Conservation (phyloP, 92 coral and sea anemone species). For the Meandrina meandrites region DNA sequence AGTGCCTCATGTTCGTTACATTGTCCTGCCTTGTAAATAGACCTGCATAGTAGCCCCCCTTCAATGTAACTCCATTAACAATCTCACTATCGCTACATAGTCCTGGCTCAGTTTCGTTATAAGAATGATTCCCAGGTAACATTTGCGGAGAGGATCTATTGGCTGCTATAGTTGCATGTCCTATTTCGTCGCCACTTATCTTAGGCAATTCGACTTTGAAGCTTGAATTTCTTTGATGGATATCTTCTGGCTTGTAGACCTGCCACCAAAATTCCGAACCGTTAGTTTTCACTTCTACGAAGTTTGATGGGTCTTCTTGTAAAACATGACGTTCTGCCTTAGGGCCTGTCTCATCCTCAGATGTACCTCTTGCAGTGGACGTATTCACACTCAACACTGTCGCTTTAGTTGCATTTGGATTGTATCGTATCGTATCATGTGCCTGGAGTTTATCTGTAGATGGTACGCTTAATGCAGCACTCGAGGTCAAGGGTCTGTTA, state of each 20-base stretch:
- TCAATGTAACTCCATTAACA: conserved; percentile 46
- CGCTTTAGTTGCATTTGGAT: background rate
- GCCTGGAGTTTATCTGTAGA: background rate
- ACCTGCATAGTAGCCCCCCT: conserved; percentile 74
- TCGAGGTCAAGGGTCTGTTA: background rate
- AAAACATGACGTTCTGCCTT: background rate
- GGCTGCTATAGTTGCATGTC: background rate
- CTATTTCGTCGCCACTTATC: background rate
- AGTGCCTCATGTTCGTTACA: conserved; percentile 34
- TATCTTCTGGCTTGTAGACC: conserved; percentile 14
- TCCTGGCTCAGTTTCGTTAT: background rate
- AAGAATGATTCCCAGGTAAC: background rate
- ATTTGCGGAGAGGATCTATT: background rate
- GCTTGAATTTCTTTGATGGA: background rate
- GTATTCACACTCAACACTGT: background rate
- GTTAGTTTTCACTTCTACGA: conserved; percentile 41
- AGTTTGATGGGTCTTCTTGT: conserved; percentile 1
- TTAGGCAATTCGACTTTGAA: background rate
- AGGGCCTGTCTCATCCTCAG: background rate
- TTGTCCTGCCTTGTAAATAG: conserved; percentile 48
- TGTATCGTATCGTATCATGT: too few species aligned
- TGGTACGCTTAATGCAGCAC: background rate
- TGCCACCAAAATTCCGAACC: conserved; percentile 50
- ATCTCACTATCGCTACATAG: conserved; percentile 25
- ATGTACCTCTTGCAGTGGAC: background rate